These are phyloP conservation scores for Hypomecis punctinalis DNA, from an alignment of 2,888 invertebrate species.

Conservation along the genomic window DNA sequence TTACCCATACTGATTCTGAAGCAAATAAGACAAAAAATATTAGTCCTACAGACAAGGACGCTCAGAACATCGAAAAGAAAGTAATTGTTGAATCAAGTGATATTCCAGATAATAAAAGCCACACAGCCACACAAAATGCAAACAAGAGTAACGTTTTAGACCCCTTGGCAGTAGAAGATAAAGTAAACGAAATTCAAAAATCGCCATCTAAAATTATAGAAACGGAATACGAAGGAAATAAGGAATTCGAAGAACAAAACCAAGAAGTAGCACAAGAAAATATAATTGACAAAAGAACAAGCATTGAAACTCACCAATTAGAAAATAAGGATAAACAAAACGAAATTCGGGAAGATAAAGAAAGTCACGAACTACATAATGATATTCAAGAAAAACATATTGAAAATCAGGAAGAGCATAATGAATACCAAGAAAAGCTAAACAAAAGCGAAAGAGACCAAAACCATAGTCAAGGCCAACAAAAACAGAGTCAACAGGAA, in stretches of 20 bases:
- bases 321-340: conserved; percentile 8
- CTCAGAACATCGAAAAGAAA: conserved; percentile 20
- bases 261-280: neutral
- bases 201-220: neutral
- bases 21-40: neutral
- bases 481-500: too few relatives aligned
- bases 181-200: neutral
- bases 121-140: neutral
- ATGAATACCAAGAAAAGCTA: conserved; percentile 10
- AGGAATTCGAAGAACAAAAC: neutral
- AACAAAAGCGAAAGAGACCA: conserved; percentile 20
- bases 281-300: neutral
- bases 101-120: neutral
- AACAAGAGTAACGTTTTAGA: neutral
- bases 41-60: conserved; percentile 11
- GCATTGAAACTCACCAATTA: neutral
- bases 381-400: conserved; percentile 1
- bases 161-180: neutral
- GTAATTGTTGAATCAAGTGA: conserved; percentile 22
- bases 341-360: conserved; percentile 19
- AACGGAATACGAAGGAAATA: neutral
- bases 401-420: neutral
- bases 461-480: conserved; percentile 13
- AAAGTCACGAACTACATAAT: conserved; percentile 16
- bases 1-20: neutral